Percentiles rank a stretch among this genome's conserved stretches.
Evolutionary conservation across 2,888 invertebrate genomes (phyloP).

Genomic region (Sminthurides aquaticus): DNA sequence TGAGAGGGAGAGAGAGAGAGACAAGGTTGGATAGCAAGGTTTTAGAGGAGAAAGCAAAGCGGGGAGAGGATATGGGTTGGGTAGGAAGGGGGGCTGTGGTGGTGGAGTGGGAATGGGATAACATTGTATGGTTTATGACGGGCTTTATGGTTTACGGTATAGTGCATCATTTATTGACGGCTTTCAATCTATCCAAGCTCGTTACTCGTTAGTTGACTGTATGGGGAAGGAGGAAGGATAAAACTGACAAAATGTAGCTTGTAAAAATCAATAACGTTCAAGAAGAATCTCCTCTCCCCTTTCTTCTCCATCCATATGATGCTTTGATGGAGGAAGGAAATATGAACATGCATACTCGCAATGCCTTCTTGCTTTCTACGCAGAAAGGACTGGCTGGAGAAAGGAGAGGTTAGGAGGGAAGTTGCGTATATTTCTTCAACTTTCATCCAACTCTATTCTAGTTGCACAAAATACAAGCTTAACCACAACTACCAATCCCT

Average conservation of each 20-base stretch:
- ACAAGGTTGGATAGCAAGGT: neutral
- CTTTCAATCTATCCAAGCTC: constrained; percentile 3
- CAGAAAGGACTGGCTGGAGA: neutral
- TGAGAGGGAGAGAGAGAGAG: neutral
- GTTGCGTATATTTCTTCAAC: neutral
- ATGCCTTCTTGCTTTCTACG: too few species aligned
- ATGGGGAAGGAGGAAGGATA: constrained; percentile 2
- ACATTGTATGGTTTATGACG: neutral
- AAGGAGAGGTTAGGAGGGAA: neutral
- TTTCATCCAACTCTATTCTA: neutral
- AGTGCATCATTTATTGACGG: constrained; percentile 7
- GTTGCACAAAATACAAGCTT: neutral
- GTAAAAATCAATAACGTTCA: constrained; percentile 5
- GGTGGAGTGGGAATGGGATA: neutral
- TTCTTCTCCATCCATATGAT: neutral
- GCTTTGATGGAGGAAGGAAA: neutral
- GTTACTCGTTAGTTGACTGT: neutral
- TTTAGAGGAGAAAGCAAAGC: neutral
- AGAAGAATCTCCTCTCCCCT: too few species aligned
- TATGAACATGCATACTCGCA: too few species aligned
- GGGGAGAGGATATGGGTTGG: neutral
- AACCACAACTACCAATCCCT: neutral
- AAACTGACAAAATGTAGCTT: constrained; percentile 4
- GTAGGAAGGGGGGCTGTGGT: neutral
- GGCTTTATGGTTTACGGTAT: constrained; percentile 6